These are phyloP conservation scores for Cyanoderma ruficeps DNA, from an alignment of 2,113 vertebrate species.

Conservation along the genomic window DNA sequence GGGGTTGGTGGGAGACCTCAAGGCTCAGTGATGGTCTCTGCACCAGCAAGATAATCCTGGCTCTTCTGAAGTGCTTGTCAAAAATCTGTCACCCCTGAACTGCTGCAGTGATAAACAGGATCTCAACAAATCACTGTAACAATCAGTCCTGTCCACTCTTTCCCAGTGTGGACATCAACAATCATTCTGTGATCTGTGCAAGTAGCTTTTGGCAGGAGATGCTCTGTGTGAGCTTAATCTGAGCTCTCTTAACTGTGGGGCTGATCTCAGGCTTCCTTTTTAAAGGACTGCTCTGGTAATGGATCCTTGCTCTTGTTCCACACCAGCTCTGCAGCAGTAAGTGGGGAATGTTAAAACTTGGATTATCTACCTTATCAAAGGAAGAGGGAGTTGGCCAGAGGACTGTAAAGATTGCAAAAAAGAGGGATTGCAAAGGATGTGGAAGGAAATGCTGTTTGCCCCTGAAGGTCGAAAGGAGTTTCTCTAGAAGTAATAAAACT, in stretches of 20 bases:
- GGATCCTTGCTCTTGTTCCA: background rate
- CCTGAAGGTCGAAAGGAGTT: background rate
- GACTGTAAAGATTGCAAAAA: slow-evolving; percentile 37
- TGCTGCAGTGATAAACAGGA: background rate
- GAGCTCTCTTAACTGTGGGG: background rate
- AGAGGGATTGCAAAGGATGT: background rate
- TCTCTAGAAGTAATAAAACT: background rate
- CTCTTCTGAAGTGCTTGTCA: background rate
- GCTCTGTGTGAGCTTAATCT: background rate
- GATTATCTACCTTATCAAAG: slow-evolving; percentile 20
- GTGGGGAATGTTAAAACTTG: background rate
- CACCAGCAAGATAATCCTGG: background rate
- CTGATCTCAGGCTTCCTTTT: background rate
- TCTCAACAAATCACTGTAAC: background rate
- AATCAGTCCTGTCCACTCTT: background rate
- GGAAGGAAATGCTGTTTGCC: slow-evolving; percentile 39
- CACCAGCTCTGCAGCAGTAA: background rate
- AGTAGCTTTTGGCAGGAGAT: background rate
- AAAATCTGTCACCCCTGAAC: background rate
- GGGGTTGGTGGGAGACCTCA: background rate
- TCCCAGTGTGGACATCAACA: background rate
- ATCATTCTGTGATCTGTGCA: background rate
- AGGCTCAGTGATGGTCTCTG: background rate
- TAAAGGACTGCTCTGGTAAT: background rate
- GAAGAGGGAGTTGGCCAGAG: slow-evolving; percentile 13